Evolutionary conservation across 2,113 vertebrate genomes (phyloP).

Genomic region (Paracanthobrama guichenoti): DNA sequence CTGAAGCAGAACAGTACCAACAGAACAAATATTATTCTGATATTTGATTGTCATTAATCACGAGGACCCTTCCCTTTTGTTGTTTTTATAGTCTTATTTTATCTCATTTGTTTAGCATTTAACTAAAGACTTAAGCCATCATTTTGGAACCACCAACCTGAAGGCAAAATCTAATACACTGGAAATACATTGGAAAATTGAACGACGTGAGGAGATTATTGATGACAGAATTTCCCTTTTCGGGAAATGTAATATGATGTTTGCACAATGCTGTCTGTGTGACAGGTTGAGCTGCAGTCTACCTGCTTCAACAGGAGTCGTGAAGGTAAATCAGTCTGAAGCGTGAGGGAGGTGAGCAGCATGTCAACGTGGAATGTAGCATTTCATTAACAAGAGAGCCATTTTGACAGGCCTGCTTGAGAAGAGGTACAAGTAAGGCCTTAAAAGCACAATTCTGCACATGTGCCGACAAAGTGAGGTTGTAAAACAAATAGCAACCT

Average conservation of each 20-base stretch:
- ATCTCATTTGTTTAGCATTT: background rate
- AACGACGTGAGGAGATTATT: too few species aligned
- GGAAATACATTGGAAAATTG: too few species aligned
- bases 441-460: background rate
- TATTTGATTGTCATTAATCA: background rate
- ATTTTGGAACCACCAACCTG: too few species aligned
- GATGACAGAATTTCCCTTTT: too few species aligned
- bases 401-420: background rate
- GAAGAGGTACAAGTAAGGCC: background rate
- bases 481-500: background rate
- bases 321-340: background rate
- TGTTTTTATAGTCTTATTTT: background rate
- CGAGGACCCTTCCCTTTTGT: background rate
- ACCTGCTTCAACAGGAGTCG: conserved; percentile 4
- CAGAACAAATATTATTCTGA: background rate
- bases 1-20: background rate
- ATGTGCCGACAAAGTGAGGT: background rate
- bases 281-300: background rate
- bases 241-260: background rate
- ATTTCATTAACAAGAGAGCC: background rate
- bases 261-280: background rate
- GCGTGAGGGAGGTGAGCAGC: background rate
- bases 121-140: background rate
- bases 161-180: too few species aligned
- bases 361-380: background rate